Conservation (phyloP, 2,113 vertebrate genomes). For the Ageneiosus marmoratus region DNA sequence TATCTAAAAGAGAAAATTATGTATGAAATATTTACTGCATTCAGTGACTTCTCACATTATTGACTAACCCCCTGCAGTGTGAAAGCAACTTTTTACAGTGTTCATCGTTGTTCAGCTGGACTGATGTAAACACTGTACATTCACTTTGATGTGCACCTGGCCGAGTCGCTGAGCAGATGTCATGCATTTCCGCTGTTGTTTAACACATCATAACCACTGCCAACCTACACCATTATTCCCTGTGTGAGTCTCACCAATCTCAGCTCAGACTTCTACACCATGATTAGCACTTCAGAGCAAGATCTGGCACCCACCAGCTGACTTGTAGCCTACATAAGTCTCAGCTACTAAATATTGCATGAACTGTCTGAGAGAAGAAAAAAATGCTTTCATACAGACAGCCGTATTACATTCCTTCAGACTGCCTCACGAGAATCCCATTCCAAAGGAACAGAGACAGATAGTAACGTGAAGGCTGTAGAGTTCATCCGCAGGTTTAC, state of each 20-base stretch:
- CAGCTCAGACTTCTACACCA: slow-evolving; percentile 21
- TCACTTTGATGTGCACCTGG: slow-evolving; percentile 38
- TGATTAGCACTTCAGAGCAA: slow-evolving; percentile 52
- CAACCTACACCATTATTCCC: slow-evolving; percentile 9
- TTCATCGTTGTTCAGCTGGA: not conserved
- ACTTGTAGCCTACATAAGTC: slow-evolving; percentile 39
- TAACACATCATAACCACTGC: slow-evolving; percentile 45
- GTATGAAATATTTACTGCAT: not conserved
- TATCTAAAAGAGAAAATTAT: not conserved
- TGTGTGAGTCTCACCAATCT: slow-evolving; percentile 4
- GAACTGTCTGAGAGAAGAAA: slow-evolving; percentile 24
- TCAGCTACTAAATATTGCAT: slow-evolving; percentile 51
- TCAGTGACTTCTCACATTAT: not conserved
- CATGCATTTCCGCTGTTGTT: slow-evolving; percentile 47
- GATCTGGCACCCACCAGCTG: slow-evolving; percentile 36
- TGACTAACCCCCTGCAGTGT: not conserved
- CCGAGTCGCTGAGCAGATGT: slow-evolving; percentile 53
- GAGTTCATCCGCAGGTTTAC: not conserved
- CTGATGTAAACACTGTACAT: not conserved
- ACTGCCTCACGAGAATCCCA: not conserved
- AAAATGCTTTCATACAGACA: slow-evolving; percentile 8
- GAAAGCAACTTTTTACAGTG: not conserved
- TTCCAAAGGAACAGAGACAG: not conserved
- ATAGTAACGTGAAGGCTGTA: not conserved
- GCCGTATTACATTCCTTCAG: slow-evolving; percentile 12